Conservation (phyloP, 2,797 vertebrate species). For the Thaleichthys pacificus region DNA sequence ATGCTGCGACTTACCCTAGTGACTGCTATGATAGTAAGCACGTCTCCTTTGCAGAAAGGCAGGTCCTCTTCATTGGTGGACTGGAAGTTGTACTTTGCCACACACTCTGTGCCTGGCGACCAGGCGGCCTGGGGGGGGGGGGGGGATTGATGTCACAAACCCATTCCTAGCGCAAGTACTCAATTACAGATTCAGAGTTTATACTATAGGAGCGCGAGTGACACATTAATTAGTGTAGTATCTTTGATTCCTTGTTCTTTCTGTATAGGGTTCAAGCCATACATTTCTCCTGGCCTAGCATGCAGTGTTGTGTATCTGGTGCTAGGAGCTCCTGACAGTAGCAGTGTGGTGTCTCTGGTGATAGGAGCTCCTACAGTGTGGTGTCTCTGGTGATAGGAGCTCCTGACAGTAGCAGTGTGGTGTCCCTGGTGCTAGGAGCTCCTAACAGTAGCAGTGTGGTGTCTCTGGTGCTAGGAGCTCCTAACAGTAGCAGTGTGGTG, state of each 20-base stretch:
- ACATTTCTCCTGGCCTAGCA: background rate
- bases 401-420: too few relatives aligned
- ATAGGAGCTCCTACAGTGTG: too few relatives aligned
- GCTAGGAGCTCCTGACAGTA: too few relatives aligned
- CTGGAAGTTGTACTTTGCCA: slow-evolving; percentile 98
- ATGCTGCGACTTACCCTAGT: slow-evolving; percentile 82
- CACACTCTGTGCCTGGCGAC: slow-evolving; percentile 93
- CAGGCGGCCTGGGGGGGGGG: slow-evolving; percentile 74
- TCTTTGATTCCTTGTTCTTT: too few relatives aligned
- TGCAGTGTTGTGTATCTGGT: background rate
- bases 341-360: too few relatives aligned
- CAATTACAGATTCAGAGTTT: background rate
- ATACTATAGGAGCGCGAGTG: background rate
- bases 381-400: too few relatives aligned
- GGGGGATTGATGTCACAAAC: background rate
- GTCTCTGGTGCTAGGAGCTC: too few relatives aligned
- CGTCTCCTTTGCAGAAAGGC: slow-evolving; percentile 95
- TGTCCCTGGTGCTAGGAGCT: too few relatives aligned
- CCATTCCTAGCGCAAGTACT: too few relatives aligned
- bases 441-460: too few relatives aligned
- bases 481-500: too few relatives aligned
- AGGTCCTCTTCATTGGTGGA: slow-evolving; percentile 94
- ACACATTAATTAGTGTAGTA: too few relatives aligned
- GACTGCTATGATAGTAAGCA: slow-evolving; percentile 92
- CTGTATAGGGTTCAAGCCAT: background rate